Conservation (phyloP, 2,113 vertebrate genomes). For the Uria aalge region DNA sequence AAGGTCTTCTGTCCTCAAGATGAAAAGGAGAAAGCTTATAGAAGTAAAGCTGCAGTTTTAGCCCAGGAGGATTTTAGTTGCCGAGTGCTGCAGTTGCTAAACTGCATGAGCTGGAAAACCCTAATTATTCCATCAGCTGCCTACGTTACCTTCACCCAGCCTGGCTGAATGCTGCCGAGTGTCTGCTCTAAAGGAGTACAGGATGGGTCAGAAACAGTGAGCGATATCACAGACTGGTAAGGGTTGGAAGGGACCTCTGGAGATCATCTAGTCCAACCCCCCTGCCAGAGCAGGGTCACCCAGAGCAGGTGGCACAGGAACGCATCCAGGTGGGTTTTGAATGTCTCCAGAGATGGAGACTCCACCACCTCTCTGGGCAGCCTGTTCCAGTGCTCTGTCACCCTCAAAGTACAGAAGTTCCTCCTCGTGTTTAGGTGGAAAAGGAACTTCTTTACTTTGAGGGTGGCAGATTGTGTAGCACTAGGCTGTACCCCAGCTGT, state of each 20-base stretch:
- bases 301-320: too few species aligned
- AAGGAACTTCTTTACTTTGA: too few species aligned
- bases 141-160: neutral
- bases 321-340: too few species aligned
- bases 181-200: neutral
- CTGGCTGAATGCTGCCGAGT: neutral
- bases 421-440: too few species aligned
- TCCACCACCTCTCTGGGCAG: too few species aligned
- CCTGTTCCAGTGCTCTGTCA: too few species aligned
- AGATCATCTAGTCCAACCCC: too few species aligned
- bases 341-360: too few species aligned
- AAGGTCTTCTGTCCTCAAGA: neutral
- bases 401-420: too few species aligned
- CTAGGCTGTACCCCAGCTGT: neutral
- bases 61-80: constrained; percentile 27
- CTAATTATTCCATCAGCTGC: neutral
- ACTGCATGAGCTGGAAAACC: neutral
- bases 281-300: too few species aligned
- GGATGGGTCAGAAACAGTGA: neutral
- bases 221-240: neutral
- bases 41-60: constrained; percentile 20
- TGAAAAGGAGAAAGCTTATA: neutral
- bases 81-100: neutral
- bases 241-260: too few species aligned
- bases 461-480: neutral